Evolutionary conservation across 2,888 invertebrate genomes (phyloP).

Genomic region (Hybos culiciformis): DNA sequence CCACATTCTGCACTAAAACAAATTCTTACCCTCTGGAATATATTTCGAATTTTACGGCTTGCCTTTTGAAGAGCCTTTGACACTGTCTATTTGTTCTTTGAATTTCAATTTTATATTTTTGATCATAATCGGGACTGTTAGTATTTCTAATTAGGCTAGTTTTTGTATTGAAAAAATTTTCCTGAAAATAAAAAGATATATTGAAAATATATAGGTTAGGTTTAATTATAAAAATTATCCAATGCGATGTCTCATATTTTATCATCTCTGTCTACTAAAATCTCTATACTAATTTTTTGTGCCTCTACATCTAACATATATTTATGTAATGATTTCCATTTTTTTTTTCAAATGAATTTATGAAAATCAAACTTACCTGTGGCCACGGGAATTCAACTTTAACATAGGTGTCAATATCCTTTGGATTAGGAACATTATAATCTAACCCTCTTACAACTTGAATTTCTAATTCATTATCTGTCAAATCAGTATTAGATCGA

Average conservation of each 20-base stretch:
- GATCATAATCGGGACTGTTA: slow-evolving; percentile 79
- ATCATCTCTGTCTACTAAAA: too few relatives aligned
- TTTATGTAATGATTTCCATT: too few relatives aligned
- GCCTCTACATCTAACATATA: too few relatives aligned
- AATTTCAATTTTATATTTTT: slow-evolving; percentile 64
- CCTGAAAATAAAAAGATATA: slow-evolving; percentile 36
- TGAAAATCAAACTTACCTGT: slow-evolving; percentile 39
- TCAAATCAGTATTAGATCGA: slow-evolving; percentile 87
- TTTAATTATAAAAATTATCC: slow-evolving; percentile 5
- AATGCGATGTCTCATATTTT: slow-evolving; percentile 6
- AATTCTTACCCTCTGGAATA: slow-evolving; percentile 88
- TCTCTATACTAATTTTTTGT: too few relatives aligned
- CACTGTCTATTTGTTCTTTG: slow-evolving; percentile 67
- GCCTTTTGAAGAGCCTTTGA: slow-evolving; percentile 74
- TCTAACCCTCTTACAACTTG: slow-evolving; percentile 75
- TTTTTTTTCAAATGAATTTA: too few relatives aligned
- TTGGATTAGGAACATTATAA: slow-evolving; percentile 67
- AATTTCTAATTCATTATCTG: slow-evolving; percentile 80
- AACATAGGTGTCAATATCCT: slow-evolving; percentile 85
- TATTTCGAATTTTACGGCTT: slow-evolving; percentile 80
- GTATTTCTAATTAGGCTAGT: slow-evolving; percentile 70
- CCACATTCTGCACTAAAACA: too few relatives aligned
- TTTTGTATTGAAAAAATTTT: slow-evolving; percentile 57
- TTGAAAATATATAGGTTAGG: slow-evolving; percentile 3
- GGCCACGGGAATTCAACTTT: slow-evolving; percentile 88